These are phyloP conservation scores for Crossaster papposus DNA, from an alignment of 53 echinoderm and acorn worm species.

Conservation along the genomic window DNA sequence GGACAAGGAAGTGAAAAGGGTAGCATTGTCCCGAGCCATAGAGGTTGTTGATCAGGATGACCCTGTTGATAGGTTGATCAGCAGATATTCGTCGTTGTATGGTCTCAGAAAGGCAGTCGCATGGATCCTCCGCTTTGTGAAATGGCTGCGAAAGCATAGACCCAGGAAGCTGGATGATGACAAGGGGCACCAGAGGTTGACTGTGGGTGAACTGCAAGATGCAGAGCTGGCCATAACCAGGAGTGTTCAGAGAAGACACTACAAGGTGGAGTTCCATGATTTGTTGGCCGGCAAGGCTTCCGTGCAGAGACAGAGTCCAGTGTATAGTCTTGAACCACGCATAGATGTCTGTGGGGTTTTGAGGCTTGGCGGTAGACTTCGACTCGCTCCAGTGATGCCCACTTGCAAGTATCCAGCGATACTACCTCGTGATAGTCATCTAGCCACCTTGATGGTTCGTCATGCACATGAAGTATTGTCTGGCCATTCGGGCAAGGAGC, in stretches of 20 bases:
- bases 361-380: conserved; percentile 49
- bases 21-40: neutral
- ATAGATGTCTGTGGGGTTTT: conserved; percentile 31
- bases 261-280: conserved; percentile 12
- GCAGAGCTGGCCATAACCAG: conserved; percentile 51
- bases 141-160: conserved; percentile 3
- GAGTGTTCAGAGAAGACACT: conserved; percentile 38
- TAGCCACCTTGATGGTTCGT: conserved; percentile 32
- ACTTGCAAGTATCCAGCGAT: conserved; percentile 52
- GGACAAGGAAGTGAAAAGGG: conserved; percentile 32
- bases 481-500: conserved; percentile 55
- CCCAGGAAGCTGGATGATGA: neutral
- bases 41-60: neutral
- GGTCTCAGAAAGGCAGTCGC: conserved; percentile 26
- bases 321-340: conserved; percentile 41
- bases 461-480: conserved; percentile 49
- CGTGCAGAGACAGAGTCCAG: neutral
- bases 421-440: conserved; percentile 42
- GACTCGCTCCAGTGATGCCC: conserved; percentile 27
- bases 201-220: conserved; percentile 24
- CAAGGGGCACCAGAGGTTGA: neutral
- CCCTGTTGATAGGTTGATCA: neutral
- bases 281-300: conserved; percentile 1
- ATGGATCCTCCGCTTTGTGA: conserved; percentile 38
- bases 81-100: conserved; percentile 27